A percentile compares a stretch with the other conserved stretches of the same genome.
phyloP scores from a whole-genome alignment of 2,797 vertebrate species.

The Cuculus canorus region DNA sequence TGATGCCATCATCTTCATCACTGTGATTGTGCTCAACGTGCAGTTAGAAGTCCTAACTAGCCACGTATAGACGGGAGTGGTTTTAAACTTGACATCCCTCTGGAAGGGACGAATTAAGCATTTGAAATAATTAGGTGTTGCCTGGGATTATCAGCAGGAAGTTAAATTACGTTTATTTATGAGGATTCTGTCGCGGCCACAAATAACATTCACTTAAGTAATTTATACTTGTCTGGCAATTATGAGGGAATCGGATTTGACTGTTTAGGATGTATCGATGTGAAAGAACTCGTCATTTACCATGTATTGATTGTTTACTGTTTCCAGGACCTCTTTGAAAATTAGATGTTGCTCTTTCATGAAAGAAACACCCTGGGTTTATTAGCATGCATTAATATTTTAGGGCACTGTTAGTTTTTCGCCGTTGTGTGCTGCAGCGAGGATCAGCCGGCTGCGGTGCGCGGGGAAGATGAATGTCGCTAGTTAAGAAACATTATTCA shows the following conservation, averaged over 20 bases:
- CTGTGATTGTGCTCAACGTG: background rate
- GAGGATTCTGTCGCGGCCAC: background rate
- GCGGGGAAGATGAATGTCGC: conserved; percentile 2
- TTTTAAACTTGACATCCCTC: background rate
- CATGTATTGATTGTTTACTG: conserved; percentile 9
- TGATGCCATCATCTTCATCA: background rate
- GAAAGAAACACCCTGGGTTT: background rate
- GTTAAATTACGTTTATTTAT: conserved; percentile 67
- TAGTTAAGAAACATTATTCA: conserved; percentile 62
- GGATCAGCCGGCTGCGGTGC: background rate
- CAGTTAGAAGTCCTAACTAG: background rate
- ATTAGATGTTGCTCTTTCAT: conserved; percentile 25
- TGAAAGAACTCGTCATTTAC: background rate
- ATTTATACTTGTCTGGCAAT: conserved; percentile 49
- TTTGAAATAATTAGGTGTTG: conserved; percentile 34
- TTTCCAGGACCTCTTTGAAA: conserved; percentile 41
- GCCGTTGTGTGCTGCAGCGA: background rate
- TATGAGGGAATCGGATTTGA: background rate
- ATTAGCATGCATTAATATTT: conserved; percentile 47
- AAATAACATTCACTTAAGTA: conserved; percentile 51
- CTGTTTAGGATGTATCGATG: background rate
- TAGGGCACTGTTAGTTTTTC: conserved; percentile 11
- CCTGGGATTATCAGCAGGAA: conserved; percentile 39
- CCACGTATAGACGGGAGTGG: conserved; percentile 1
- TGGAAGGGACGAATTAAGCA: conserved; percentile 6